Evolutionary conservation across 2,888 invertebrate genomes (phyloP).

Genomic region (Ligdia adustata): DNA sequence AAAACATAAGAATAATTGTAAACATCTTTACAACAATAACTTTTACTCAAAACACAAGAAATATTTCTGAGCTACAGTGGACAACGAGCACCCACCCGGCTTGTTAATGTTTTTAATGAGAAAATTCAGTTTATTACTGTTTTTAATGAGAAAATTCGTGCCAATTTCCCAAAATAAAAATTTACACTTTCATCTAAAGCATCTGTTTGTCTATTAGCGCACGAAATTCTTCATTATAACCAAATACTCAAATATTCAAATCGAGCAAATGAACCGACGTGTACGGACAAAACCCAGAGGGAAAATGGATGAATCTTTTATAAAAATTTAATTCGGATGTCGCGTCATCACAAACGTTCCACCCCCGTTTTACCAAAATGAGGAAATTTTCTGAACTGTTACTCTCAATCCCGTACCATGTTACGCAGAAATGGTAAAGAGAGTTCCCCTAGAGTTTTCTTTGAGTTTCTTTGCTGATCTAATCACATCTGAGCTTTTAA

Average conservation of each 20-base stretch:
- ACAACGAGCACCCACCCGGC: no score
- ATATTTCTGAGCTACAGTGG: no score
- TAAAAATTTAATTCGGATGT: conserved; percentile 48
- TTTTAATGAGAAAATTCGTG: no score
- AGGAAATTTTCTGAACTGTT: conserved; percentile 50
- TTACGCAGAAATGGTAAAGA: conserved; percentile 39
- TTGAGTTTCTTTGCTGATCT: conserved; percentile 32
- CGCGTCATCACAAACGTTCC: conserved; percentile 44
- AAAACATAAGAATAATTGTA: no score
- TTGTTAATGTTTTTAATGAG: no score
- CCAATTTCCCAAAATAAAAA: no score
- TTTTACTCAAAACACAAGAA: no score
- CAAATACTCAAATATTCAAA: neutral
- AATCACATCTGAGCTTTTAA: conserved; percentile 20
- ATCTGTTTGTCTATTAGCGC: neutral
- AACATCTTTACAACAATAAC: no score
- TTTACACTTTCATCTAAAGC: no score
- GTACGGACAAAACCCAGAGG: conserved; percentile 25
- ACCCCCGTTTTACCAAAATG: conserved; percentile 49
- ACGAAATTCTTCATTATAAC: neutral
- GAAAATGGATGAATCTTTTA: conserved; percentile 41
- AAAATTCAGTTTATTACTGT: no score
- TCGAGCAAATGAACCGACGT: conserved; percentile 26
- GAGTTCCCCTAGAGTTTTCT: conserved; percentile 30
- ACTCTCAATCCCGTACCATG: conserved; percentile 49